Base-by-base conservation (phyloP, 1,140 invertebrate genomes). In the Thaumatotibia leucotreta region DNA sequence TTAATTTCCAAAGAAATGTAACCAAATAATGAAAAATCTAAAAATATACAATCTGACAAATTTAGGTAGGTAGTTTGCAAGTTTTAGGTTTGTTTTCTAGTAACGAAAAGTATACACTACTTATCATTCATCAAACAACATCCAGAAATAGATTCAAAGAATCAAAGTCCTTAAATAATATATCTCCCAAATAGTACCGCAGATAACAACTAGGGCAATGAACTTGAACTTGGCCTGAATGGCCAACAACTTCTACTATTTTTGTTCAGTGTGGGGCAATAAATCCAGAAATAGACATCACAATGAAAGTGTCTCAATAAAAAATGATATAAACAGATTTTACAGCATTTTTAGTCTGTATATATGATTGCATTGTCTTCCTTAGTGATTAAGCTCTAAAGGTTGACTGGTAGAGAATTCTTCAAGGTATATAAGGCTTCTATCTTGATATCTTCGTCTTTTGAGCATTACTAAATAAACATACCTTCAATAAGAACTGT, bases 401-500 rank as follows among this genome's bases (percentile, higher is more conserved):
- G n/a, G n/a, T 2, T 39, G n/a, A n/a, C 35, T 39, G 11, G 5
- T 14, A 39, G 35, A 5, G 11, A 39, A 39, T 39, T 11, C n/a
- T 39, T 35, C 14, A 35, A 35, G 11, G n/a, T 4, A 11, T n/a
- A n/a, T n/a, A 35, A 35, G 33, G 3, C 33, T 3, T 35, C 33
- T 35, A n/a, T 4, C 33, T 14, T 39, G 32, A 33, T 17, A 39
- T 14, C 3, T 1, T 45, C 2, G 4, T 0, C 20, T 5, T 45
- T 5, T 20, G 6, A 8, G 17, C 17, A 45, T 17, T 14, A n/a
- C n/a, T n/a, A 17, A 14, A 20, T 8, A 24, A 9, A n/a, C n/a
- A 32, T 82, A 89, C 85, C 87, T 89, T 89, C 63, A 82, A 83
- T 62, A 85, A 74, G 65, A 89, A 75, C 65, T 80, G 80, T 70